Evolutionary conservation across 2,888 invertebrate species (phyloP), one percentile per base, ranked within the genome.

Genomic region (Rhingia campestris): DNA sequence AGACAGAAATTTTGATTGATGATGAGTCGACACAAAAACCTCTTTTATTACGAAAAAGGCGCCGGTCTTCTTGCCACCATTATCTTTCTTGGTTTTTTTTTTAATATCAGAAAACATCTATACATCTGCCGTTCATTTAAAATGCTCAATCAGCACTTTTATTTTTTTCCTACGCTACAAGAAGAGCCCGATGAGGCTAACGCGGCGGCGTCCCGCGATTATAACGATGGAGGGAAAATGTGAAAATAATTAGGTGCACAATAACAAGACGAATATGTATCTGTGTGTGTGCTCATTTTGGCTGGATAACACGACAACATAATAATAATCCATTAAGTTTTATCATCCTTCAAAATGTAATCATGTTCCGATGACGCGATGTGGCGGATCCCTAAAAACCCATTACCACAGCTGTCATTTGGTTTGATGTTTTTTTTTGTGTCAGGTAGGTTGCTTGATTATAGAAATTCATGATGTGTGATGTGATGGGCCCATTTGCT

Each of bases 321-420:
- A 73, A 77, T 73, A 82, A 77, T 82, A 82, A 82, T 77, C 82
- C 82, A 82, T 82, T 82, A 82, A 69, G 63, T 63, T 77, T 82
- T 77, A 77, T 82, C 82, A 79, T 82, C 82, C 73, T 82, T 82
- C 69, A 74, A 82, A 79, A 73, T 56, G 82, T 73, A 79, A 77
- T 82, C 72, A 82, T 69, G 73, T 67, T 69, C 14, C 74, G 35
- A 58, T 41, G 51, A 6, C 39, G 70, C 37, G 22, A 39, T 64
- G 43, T 59, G 14, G 37, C 39, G 37, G 12, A 73, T 33, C 59
- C 41, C 69, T 4, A 45, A 39, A 12, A 63, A 77, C 39, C 76
- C 73, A 73, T 77, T 82, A 73, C 14, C 61, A 61, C 70, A 61
- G 80, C 73, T 80, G 80, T 80, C 80, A 80, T 73, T 67, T 79